Evolutionary conservation across 2,797 vertebrate species (phyloP), one percentile per base, ranked within the genome.

Genomic region (Rhincodon typus): DNA sequence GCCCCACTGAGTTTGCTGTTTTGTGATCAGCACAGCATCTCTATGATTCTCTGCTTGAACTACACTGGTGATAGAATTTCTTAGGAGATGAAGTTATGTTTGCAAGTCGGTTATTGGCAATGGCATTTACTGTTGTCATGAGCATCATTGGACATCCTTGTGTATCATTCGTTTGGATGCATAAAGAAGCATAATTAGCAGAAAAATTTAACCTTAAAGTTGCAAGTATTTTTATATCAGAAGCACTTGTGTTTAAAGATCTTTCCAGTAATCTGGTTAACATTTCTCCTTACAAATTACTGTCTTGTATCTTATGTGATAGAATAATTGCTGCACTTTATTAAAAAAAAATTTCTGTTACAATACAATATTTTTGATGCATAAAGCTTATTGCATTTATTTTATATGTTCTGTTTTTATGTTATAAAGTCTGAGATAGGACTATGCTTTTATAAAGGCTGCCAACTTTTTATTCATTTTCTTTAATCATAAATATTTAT

Each of bases 11-110:
- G 25, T 93, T 69, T 93, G 34, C 8, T 69, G 8, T 3, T n/a
- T 93, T 25, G n/a, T 67, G 67, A 69, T 93, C 30, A 93, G 62
- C 67, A 3, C 7, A 42, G n/a, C 21, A 69, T 25, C 38, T 69
- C n/a, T 93, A 42, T 93, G 66, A 53, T 88, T 57, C n/a, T 67
- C 34, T 38, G n/a, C 90, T 67, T 38, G 57, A 25, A 67, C 21
- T 93, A 23, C 57, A 93, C n/a, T 38, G 34, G 19, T 67, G 62
- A 93, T 93, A 67, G 57, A 91, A 91, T 93, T 93, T 93, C n/a
- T 93, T n/a, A 50, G 34, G 27, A 23, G 62, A 38, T 21, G 67
- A 66, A 93, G 38, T 93, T 19, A 66, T 66, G 66, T 93, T 93
- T 34, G 21, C 17, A 21, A 30, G 34, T 93, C 88, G 10, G 23